phyloP scores from a whole-genome alignment of 2,113 vertebrate species.

The Hippocampus zosterae region DNA sequence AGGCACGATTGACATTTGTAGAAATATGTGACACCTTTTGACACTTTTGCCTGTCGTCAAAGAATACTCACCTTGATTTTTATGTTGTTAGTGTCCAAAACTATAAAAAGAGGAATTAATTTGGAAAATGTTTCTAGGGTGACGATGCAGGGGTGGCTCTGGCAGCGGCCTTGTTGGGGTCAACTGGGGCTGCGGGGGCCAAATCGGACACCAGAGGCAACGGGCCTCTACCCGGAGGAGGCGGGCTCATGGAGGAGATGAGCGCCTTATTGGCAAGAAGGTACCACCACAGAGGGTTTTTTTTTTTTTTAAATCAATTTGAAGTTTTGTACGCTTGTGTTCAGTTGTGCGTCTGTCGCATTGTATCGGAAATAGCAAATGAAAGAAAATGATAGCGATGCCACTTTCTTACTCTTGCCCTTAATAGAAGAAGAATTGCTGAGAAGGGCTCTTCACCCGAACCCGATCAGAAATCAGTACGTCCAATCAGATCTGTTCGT shows the following conservation, averaged over 20 bases:
- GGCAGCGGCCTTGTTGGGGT: slow-evolving; percentile 58
- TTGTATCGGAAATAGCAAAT: not conserved
- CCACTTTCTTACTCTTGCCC: not conserved
- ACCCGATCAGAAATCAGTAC: slow-evolving; percentile 86
- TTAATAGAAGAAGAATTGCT: slow-evolving; percentile 90
- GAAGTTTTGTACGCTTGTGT: not conserved
- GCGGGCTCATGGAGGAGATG: slow-evolving; percentile 99
- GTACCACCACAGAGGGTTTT: not conserved
- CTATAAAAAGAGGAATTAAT: not conserved
- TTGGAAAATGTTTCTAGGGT: slow-evolving; percentile 61
- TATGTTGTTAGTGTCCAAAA: not conserved
- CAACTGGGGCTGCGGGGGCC: slow-evolving; percentile 61
- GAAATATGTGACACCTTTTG: no score
- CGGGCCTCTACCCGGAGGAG: slow-evolving; percentile 84
- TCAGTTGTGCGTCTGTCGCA: not conserved
- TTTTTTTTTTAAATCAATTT: not conserved
- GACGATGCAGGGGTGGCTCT: slow-evolving; percentile 75
- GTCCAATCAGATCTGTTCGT: slow-evolving; percentile 45
- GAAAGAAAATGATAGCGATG: not conserved
- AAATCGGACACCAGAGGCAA: slow-evolving; percentile 90
- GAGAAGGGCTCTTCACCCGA: slow-evolving; percentile 93
- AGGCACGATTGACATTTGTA: slow-evolving; percentile 43
- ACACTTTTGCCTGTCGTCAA: not conserved
- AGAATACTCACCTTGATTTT: no score
- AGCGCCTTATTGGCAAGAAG: slow-evolving; percentile 96